Evolutionary conservation across 2,113 vertebrate species (phyloP).

Genomic region (Gymnogyps californianus): DNA sequence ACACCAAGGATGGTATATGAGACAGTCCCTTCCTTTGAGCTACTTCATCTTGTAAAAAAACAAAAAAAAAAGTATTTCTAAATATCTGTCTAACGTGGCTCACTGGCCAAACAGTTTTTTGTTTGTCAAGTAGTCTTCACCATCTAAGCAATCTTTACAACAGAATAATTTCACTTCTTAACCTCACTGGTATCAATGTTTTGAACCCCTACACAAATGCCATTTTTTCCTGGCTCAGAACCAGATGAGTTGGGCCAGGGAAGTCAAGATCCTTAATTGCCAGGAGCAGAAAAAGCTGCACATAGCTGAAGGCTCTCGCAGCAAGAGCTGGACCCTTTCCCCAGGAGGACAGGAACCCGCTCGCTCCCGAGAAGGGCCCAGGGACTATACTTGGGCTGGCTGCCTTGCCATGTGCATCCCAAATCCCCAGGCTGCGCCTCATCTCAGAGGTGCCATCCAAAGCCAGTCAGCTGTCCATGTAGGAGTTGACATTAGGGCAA

Average conservation of each 20-base stretch:
- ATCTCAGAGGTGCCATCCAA: not conserved
- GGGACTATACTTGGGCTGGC: not conserved
- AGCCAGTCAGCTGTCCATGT: not conserved
- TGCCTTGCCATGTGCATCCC: not conserved
- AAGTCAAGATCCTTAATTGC: not conserved
- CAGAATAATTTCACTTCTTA: not conserved
- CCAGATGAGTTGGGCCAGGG: not conserved
- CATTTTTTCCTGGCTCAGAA: not conserved
- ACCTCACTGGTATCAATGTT: not conserved
- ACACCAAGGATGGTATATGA: not conserved
- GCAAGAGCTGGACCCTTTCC: not conserved
- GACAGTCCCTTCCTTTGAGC: not conserved
- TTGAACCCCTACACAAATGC: not conserved
- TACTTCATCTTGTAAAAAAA: not conserved
- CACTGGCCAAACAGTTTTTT: not conserved
- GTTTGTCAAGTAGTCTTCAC: not conserved
- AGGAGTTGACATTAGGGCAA: not conserved
- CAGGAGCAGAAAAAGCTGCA: not conserved
- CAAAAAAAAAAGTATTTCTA: not conserved
- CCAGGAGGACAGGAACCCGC: rapidly evolving
- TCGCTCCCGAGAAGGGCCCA: not conserved
- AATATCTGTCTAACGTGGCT: not conserved
- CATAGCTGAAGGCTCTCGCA: not conserved
- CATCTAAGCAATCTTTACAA: not conserved
- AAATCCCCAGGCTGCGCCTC: not conserved